A percentile compares a stretch with the other conserved stretches of the same genome.
These are phyloP conservation scores for Drosophila melanogaster DNA, from an alignment of 1,140 invertebrate genomes.

Conservation along the genomic window DNA sequence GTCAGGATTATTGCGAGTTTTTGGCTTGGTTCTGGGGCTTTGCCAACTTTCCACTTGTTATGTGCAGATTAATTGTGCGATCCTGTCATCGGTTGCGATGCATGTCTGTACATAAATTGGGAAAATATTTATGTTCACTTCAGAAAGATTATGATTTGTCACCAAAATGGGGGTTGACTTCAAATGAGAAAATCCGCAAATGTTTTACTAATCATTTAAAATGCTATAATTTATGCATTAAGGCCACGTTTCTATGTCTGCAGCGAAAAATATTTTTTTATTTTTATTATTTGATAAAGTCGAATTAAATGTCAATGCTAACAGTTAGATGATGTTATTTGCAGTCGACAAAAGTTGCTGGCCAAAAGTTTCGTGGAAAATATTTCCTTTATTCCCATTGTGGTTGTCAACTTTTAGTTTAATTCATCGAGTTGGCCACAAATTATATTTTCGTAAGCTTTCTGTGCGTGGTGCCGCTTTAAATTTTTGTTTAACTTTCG, in stretches of 20 bases:
- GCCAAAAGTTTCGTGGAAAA: background rate
- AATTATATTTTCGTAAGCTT: slow-evolving; percentile 3
- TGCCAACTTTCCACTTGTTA: slow-evolving; percentile 19
- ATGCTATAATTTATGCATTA: too few species aligned
- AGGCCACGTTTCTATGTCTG: too few species aligned
- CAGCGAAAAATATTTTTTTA: too few species aligned
- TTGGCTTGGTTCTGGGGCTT: slow-evolving; percentile 1
- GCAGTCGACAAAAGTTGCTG: background rate
- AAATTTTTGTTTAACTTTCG: slow-evolving; percentile 27
- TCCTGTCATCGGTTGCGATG: slow-evolving; percentile 1
- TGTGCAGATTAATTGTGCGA: slow-evolving; percentile 19
- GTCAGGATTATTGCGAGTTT: slow-evolving; percentile 21
- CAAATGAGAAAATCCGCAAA: too few species aligned
- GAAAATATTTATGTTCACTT: background rate
- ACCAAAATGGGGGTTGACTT: too few species aligned
- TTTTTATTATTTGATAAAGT: too few species aligned
- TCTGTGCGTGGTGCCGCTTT: slow-evolving; percentile 7
- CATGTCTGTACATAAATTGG: background rate
- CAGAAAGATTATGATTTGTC: background rate
- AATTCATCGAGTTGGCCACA: slow-evolving; percentile 3
- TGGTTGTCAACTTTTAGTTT: slow-evolving; percentile 1
- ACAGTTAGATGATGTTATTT: background rate
- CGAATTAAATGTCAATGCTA: too few species aligned
- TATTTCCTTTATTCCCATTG: background rate
- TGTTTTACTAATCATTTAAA: too few species aligned